Percentiles rank a stretch among this genome's conserved stretches.
Evolutionary conservation across 2,888 invertebrate species (phyloP).

Genomic region (Argynnis bischoffii): DNA sequence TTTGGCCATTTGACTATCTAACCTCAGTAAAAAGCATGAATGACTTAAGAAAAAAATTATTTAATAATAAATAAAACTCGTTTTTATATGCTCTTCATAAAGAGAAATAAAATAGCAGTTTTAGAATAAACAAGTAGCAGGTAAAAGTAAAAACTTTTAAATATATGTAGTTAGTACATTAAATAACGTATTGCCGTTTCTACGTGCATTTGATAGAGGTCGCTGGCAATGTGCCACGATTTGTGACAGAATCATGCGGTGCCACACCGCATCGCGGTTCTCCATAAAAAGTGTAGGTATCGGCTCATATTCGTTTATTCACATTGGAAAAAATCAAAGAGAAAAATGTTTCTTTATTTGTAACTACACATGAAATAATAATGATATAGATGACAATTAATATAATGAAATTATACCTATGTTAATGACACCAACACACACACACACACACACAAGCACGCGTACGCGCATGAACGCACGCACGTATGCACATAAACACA

Average conservation of each 20-base stretch:
- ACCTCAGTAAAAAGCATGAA: no score
- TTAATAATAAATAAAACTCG: no score
- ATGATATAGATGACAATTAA: no score
- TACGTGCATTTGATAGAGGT: slow-evolving; percentile 18
- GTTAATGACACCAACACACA: no score
- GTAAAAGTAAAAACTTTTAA: slow-evolving; percentile 11
- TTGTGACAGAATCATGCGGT: slow-evolving; percentile 18
- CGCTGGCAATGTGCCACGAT: slow-evolving; percentile 17
- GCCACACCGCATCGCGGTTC: slow-evolving; percentile 16
- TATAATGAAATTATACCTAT: no score
- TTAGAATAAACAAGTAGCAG: not conserved
- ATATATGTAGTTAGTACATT: not conserved
- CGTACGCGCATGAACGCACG: no score
- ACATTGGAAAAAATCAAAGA: not conserved
- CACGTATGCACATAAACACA: no score
- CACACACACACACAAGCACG: no score
- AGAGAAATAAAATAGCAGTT: not conserved
- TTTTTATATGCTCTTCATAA: no score
- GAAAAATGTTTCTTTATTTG: not conserved
- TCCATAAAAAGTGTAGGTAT: slow-evolving; percentile 6
- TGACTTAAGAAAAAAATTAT: no score
- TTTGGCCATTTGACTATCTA: no score
- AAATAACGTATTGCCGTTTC: slow-evolving; percentile 16
- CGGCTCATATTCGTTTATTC: slow-evolving; percentile 20
- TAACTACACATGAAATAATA: no score